These are phyloP conservation scores for Drosophila basisetae DNA, from an alignment of 2,888 invertebrate genomes.

Conservation along the genomic window DNA sequence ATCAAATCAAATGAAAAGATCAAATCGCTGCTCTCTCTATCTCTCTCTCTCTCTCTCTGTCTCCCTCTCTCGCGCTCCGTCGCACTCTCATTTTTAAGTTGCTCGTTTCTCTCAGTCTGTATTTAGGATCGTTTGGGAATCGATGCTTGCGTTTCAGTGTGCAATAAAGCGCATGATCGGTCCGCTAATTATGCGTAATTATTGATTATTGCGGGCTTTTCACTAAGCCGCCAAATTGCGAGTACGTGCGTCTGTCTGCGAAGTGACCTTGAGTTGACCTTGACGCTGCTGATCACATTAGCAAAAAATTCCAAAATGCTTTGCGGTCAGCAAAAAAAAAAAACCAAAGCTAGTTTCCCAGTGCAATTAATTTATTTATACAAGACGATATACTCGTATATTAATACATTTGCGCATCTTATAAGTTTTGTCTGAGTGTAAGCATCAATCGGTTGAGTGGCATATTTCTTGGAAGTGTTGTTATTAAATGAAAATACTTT, in stretches of 20 bases:
- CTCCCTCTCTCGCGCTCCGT: background rate
- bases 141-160: constrained; percentile 58
- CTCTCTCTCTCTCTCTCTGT: background rate
- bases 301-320: constrained; percentile 10
- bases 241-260: constrained; percentile 79
- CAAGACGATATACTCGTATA: background rate
- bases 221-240: constrained; percentile 80
- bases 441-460: background rate
- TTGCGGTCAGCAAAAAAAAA: background rate
- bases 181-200: constrained; percentile 71
- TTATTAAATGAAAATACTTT: background rate
- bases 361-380: background rate
- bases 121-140: constrained; percentile 4
- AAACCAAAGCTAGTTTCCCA: constrained; percentile 1
- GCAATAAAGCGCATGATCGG: constrained; percentile 64
- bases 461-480: background rate
- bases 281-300: constrained; percentile 12
- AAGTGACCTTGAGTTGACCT: constrained; percentile 59
- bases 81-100: background rate
- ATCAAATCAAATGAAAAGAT: constrained; percentile 56
- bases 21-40: constrained; percentile 28
- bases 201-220: constrained; percentile 72
- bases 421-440: background rate
- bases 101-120: background rate
- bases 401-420: background rate